Evolutionary conservation across 2,113 vertebrate species (phyloP).

Genomic region (crab-eating macaque (Macaca fascicularis)): DNA sequence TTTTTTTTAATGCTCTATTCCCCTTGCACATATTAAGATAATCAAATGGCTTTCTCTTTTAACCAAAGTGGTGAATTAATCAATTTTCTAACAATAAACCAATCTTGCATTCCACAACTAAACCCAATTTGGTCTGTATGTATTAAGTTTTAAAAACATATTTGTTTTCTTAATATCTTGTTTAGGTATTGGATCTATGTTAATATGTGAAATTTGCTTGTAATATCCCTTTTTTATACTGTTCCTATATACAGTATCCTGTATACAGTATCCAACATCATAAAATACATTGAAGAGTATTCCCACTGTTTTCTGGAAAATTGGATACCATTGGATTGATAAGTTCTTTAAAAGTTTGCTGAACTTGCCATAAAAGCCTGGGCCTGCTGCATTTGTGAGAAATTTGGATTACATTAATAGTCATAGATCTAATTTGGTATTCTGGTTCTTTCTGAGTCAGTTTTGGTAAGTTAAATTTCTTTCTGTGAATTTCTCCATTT

Average conservation of each 20-base stretch:
- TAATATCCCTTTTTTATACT: background rate
- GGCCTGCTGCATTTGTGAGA: background rate
- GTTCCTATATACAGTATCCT: background rate
- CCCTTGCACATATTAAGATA: background rate
- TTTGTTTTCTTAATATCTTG: background rate
- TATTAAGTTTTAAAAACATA: background rate
- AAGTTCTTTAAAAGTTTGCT: constrained; percentile 33
- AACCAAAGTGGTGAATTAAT: background rate
- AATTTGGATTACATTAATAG: background rate
- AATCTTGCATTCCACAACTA: background rate
- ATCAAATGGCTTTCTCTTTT: background rate
- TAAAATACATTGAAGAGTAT: background rate
- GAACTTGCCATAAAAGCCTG: background rate
- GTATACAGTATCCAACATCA: background rate
- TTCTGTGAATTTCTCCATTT: background rate
- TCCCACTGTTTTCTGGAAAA: background rate
- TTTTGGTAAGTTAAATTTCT: background rate
- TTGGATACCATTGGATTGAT: background rate
- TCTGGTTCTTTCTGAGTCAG: background rate
- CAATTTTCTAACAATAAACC: background rate
- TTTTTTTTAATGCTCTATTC: background rate
- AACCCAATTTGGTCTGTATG: background rate
- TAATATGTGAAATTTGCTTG: background rate
- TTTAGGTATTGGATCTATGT: background rate
- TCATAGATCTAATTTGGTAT: background rate